A percentile compares a stretch with the other conserved stretches of the same genome.
Evolutionary conservation across 2,113 vertebrate species (phyloP).

Genomic region (Etia nguti): DNA sequence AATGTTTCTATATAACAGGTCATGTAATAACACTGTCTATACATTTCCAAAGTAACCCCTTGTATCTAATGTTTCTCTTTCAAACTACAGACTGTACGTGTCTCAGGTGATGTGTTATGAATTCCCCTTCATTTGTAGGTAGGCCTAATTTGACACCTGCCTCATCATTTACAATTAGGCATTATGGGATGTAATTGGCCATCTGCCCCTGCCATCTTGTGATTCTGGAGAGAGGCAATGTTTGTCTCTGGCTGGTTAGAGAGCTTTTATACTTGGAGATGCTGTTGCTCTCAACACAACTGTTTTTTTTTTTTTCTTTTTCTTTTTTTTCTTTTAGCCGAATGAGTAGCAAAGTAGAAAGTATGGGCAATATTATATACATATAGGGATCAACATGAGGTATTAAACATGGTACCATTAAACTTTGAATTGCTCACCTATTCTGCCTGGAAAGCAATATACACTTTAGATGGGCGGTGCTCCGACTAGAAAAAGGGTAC

Average conservation of each 20-base stretch:
- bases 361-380: neutral
- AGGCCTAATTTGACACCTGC: slow-evolving; percentile 71
- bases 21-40: neutral
- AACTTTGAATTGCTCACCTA: neutral
- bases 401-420: neutral
- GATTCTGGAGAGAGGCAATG: slow-evolving; percentile 67
- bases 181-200: slow-evolving; percentile 74
- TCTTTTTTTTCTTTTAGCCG: neutral
- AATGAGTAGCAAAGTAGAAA: neutral
- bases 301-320: neutral
- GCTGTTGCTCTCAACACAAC: slow-evolving; percentile 5
- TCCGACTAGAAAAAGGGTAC: neutral
- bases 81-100: neutral
- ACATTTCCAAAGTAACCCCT: neutral
- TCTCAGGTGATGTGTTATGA: neutral
- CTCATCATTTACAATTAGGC: slow-evolving; percentile 76
- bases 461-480: neutral
- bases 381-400: neutral
- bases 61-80: neutral
- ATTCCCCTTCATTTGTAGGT: slow-evolving; percentile 62
- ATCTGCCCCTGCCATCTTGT: slow-evolving; percentile 73
- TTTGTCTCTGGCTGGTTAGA: slow-evolving; percentile 60
- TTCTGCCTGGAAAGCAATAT: neutral
- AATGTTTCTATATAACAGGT: neutral
- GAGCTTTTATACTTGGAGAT: slow-evolving; percentile 23